Base-by-base conservation (phyloP, 64 coral and sea anemone species). In the Porites australiensis region DNA sequence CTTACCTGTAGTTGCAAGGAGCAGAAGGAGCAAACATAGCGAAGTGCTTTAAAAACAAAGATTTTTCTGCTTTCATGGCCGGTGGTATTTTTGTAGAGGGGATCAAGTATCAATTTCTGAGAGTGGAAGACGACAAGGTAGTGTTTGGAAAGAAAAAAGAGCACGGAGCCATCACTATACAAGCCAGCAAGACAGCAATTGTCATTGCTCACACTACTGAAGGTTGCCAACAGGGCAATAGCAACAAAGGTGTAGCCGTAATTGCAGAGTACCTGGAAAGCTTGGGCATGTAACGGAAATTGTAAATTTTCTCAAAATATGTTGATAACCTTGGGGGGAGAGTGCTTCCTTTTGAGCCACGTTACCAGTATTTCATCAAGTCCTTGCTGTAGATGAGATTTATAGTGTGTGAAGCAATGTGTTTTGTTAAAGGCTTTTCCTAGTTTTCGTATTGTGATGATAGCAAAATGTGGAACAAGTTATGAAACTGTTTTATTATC, bases 141-240 rank as follows among this genome's bases (percentile, higher is more conserved):
- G 87, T 94, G 68, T 22, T 94, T 44, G 92, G 58, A 43, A 94
- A 94, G 22, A 89, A 72, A 7, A 83, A 75, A 77, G 87, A 75
- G 0, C 23, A 84, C 15, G 92, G 92, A 53, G 60, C 86, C 6
- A 73, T 94, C 20, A 77, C 87, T 16, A 9, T 94, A 16, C 92
- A 94, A 83, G 45, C 78, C 54, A 89, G 78, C 64, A 94, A 94
- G 53, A 89, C 92, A 47, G 92, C 92, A 54, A 74, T 94, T 89
- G 92, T 94, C 52, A 57, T 94, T 13, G 92, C 27, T 6, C 92
- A 94, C 22, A 76, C 64, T 3, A 18, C 54, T 9, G 92, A 94
- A 8, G 92, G 92, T 4, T 22, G 78, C 0, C 77, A 94, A 43
- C 92, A 88, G 9, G 88, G 87, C 2, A 58, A 88, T 19, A 21